These are phyloP conservation scores for Spheniscus humboldti DNA, from an alignment of 2,797 vertebrate genomes.

Conservation along the genomic window DNA sequence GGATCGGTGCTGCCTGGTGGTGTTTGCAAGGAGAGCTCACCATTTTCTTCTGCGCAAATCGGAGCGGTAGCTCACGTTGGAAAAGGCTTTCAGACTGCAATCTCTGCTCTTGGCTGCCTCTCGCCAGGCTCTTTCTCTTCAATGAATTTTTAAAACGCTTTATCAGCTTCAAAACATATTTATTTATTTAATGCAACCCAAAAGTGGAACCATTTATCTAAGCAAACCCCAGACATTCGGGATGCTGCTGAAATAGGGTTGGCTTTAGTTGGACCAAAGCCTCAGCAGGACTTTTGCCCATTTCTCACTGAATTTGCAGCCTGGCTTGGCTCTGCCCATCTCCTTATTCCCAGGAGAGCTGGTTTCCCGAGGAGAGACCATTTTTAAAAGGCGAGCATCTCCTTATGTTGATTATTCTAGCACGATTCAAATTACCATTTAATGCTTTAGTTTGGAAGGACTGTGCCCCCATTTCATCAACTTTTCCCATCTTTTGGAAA, in stretches of 20 bases:
- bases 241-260: background rate
- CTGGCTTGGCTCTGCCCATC: background rate
- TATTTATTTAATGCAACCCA: background rate
- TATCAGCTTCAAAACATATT: background rate
- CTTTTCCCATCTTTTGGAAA: background rate
- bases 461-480: accelerated
- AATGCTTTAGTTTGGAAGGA: background rate
- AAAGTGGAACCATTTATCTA: background rate
- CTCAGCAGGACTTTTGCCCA: accelerated
- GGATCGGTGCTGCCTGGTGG: background rate
- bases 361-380: background rate
- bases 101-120: background rate
- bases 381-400: background rate
- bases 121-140: background rate
- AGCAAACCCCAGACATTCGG: background rate
- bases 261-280: background rate
- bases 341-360: background rate
- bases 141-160: conserved; percentile 8
- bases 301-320: background rate
- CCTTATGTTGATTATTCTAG: background rate
- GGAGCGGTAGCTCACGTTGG: background rate
- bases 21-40: background rate
- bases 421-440: accelerated
- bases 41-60: background rate
- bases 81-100: background rate